Percentiles rank a stretch among this genome's conserved stretches.
Evolutionary conservation across 2,113 vertebrate species (phyloP).

Genomic region (Aegypius monachus): DNA sequence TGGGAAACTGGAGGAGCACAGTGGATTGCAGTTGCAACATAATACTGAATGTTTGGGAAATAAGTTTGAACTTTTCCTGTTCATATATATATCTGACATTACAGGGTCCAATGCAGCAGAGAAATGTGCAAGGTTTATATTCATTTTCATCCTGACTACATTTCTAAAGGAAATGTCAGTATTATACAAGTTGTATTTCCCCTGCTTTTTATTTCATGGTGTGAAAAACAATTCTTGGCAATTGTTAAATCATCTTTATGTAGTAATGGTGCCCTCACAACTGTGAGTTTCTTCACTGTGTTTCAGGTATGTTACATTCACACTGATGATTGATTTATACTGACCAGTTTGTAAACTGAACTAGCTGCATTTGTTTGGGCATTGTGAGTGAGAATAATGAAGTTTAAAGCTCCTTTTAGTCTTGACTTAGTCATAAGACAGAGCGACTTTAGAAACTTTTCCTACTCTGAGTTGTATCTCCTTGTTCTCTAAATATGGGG

Average conservation of each 20-base stretch:
- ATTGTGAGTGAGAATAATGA: neutral
- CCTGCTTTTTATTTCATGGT: neutral
- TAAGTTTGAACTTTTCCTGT: neutral
- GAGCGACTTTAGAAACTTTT: neutral
- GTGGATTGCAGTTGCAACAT: neutral
- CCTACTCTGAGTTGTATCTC: neutral
- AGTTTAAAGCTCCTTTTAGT: neutral
- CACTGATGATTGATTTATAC: neutral
- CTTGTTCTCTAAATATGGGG: neutral
- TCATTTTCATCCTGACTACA: neutral
- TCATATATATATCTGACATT: rapidly evolving
- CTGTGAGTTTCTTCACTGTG: neutral
- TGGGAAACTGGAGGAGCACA: neutral
- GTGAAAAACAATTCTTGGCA: neutral
- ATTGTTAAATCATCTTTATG: neutral
- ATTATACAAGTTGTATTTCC: neutral
- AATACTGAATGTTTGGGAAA: neutral
- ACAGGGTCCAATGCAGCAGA: neutral
- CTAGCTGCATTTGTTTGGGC: neutral
- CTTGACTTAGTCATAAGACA: neutral
- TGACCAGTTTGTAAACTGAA: neutral
- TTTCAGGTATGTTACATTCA: neutral
- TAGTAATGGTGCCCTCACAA: neutral
- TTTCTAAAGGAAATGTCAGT: neutral
- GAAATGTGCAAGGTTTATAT: neutral